These are phyloP conservation scores for Opisthograptis luteolata DNA, from an alignment of 2,888 invertebrate species.

Conservation along the genomic window DNA sequence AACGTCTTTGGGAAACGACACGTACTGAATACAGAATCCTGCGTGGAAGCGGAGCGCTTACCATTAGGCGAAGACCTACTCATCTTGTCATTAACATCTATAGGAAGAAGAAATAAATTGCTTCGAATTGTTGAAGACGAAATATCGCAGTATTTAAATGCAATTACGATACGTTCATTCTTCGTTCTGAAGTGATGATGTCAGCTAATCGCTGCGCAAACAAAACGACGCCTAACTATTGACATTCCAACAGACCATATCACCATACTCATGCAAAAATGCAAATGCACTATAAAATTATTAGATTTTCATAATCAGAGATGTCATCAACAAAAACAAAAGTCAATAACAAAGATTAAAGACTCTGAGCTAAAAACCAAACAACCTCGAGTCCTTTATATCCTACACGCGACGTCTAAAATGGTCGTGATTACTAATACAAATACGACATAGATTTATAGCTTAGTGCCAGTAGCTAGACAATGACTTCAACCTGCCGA, in stretches of 20 bases:
- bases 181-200: conserved; percentile 21
- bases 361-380: conserved; percentile 3
- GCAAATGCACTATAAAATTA: no score
- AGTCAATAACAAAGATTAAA: not conserved
- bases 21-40: no score
- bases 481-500: conserved; percentile 27
- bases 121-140: no score
- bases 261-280: conserved; percentile 11
- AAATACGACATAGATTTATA: conserved; percentile 29
- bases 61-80: no score
- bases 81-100: no score
- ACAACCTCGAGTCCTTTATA: conserved; percentile 15
- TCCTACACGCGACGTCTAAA: conserved; percentile 21
- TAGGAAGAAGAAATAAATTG: no score
- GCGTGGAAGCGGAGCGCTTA: no score
- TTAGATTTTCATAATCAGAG: conserved; percentile 1
- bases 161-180: conserved; percentile 5
- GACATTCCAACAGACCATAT: conserved; percentile 18
- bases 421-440: conserved; percentile 30
- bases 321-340: conserved; percentile 5
- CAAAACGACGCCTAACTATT: conserved; percentile 12
- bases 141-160: not conserved
- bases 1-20: no score
- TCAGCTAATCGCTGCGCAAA: conserved; percentile 21
- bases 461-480: conserved; percentile 14